Percentiles rank a stretch among this genome's conserved stretches.
Conservation (phyloP, 2,797 vertebrate genomes). For the Falco concolor region DNA sequence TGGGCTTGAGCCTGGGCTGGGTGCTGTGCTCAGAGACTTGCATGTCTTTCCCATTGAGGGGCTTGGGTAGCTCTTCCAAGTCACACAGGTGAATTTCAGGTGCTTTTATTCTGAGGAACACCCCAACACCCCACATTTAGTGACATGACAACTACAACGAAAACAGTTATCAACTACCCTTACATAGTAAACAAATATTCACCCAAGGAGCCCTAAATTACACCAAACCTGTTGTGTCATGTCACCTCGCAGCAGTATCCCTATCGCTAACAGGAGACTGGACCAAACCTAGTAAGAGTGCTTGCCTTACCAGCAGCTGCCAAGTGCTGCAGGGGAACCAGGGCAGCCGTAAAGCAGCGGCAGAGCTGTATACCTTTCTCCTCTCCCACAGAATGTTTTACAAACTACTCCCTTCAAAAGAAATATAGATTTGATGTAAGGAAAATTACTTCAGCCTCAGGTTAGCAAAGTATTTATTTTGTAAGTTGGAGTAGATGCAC, state of each 20-base stretch:
- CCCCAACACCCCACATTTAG: not conserved
- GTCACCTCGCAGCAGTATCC: not conserved
- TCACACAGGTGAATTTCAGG: not conserved
- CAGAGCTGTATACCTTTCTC: not conserved
- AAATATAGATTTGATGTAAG: not conserved
- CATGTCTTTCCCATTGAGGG: accelerated
- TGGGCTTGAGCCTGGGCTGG: not conserved
- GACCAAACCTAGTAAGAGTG: not conserved
- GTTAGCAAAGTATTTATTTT: not conserved
- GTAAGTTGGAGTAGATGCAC: not conserved
- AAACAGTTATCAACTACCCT: not conserved
- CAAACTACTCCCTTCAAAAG: not conserved
- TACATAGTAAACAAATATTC: not conserved
- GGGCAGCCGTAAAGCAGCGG: not conserved
- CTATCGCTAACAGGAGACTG: not conserved
- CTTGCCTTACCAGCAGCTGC: not conserved
- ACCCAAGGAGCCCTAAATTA: not conserved
- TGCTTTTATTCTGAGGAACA: not conserved
- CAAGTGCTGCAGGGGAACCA: not conserved
- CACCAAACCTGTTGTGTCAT: not conserved
- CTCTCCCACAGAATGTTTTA: not conserved
- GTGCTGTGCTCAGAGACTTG: no score
- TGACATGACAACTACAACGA: not conserved
- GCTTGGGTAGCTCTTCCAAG: not conserved
- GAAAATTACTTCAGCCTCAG: not conserved